phyloP scores from a whole-genome alignment of 2,797 vertebrate genomes.

The Notolabrus celidotus region DNA sequence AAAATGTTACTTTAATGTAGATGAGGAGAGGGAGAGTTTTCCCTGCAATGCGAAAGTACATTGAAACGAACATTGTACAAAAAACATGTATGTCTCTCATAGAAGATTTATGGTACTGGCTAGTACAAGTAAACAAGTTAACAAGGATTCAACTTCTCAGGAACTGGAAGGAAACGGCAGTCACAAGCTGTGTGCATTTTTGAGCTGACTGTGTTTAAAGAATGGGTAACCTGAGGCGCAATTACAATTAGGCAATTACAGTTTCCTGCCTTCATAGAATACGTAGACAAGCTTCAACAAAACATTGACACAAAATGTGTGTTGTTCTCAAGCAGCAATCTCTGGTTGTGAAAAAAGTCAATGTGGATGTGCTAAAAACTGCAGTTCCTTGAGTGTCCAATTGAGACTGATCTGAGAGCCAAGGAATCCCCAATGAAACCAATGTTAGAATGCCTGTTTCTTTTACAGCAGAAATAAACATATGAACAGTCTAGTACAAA shows the following conservation, averaged over 20 bases:
- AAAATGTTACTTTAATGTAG: slow-evolving; percentile 36
- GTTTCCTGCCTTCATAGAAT: background rate
- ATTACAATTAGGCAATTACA: background rate
- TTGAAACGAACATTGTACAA: background rate
- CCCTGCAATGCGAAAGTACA: background rate
- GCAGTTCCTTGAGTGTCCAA: no score
- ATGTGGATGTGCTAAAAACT: no score
- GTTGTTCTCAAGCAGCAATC: no score
- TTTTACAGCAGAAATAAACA: no score
- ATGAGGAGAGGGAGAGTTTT: background rate
- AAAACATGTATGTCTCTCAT: background rate
- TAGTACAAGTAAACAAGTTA: background rate
- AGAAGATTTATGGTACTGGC: background rate
- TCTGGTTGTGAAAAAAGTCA: no score
- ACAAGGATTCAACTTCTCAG: background rate
- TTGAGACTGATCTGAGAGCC: no score
- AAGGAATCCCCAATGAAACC: no score
- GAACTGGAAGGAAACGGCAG: slow-evolving; percentile 3
- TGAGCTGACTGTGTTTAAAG: background rate
- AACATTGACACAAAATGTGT: background rate
- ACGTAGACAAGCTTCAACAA: background rate
- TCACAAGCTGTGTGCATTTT: background rate
- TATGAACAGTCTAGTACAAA: no score
- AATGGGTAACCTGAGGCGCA: background rate
- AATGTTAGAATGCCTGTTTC: no score